Conservation (phyloP, 2,113 vertebrate genomes). For the Progne subis region DNA sequence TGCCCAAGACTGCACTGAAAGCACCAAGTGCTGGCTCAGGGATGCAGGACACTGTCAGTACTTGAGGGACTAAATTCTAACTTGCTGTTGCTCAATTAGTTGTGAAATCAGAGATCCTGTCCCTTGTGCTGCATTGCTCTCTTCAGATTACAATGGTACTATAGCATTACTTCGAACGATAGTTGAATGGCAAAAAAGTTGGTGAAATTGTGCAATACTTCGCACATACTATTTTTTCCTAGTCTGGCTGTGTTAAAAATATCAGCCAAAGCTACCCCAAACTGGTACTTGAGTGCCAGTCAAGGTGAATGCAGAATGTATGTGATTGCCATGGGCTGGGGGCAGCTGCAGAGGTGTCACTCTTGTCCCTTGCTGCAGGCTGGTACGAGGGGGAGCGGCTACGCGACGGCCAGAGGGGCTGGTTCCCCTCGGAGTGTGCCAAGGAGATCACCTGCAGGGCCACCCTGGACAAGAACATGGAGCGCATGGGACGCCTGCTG, state of each 20-base stretch:
- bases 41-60: not conserved
- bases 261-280: fast-evolving
- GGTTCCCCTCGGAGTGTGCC: conserved; percentile 92
- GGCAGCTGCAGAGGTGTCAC: not conserved
- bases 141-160: not conserved
- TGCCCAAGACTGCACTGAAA: no score
- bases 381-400: conserved; percentile 94
- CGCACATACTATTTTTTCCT: not conserved
- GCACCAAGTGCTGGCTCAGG: not conserved
- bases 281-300: fast-evolving
- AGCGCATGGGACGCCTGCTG: conserved; percentile 93
- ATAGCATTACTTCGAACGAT: not conserved
- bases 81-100: not conserved
- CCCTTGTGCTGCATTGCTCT: not conserved
- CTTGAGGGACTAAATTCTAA: not conserved
- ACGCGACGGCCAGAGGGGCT: conserved; percentile 89
- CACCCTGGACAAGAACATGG: conserved; percentile 92
- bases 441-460: conserved; percentile 89
- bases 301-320: fast-evolving
- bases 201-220: not conserved
- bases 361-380: conserved; percentile 68
- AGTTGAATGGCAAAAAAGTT: not conserved
- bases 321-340: not conserved
- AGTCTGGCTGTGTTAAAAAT: not conserved
- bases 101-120: not conserved